Evolutionary conservation across 92 coral and sea anemone species (phyloP), one percentile per base, ranked within the genome.

Genomic region (Heteractis magnifica): DNA sequence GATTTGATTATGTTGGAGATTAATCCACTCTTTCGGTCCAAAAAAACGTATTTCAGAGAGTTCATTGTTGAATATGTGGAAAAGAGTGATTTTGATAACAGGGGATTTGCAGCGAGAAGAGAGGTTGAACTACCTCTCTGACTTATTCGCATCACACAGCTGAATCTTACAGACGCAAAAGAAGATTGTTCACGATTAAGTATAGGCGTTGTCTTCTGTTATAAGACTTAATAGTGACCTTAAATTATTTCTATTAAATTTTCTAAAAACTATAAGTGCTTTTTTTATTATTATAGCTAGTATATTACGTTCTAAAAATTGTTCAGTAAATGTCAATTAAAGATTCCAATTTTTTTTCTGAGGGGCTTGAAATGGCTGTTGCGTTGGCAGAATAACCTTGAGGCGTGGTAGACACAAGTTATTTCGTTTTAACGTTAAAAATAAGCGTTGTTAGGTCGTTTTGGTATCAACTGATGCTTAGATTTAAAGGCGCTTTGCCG

Each of bases 41-140:
- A 19, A 15, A 44, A 21, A 68, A 8, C 49, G 48, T 19, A 51
- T 49, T 56, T 10, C 18, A 80, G 51, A 70, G 20, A 49, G 72
- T 44, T 71, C 50, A 16, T 62, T 62, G 70, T 18, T 70, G 84
- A 65, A 81, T 71, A 81, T 81, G 51, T 34, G 34, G 76, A 81
- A 68, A 68, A 81, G 14, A 78, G 16, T 20, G 75, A 81, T 81
- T 52, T 19, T 79, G 70, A 18, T 62, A 62, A 8, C 4, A n/a
- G 21, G 70, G 34, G 26, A 23, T 62, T 59, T n/a, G 20, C 5
- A 23, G 20, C 70, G 20, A 62, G 70, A 62, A 23, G 70, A 62
- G 70, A n/a, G 70, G 19, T 16, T 8, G 70, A 3, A 8, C 18
- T 59, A 59, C 18, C n/a, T 59, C 15, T 62, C 70, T 68, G 16